phyloP scores from a whole-genome alignment of 2,797 vertebrate species.

The Acipenser ruthenus region DNA sequence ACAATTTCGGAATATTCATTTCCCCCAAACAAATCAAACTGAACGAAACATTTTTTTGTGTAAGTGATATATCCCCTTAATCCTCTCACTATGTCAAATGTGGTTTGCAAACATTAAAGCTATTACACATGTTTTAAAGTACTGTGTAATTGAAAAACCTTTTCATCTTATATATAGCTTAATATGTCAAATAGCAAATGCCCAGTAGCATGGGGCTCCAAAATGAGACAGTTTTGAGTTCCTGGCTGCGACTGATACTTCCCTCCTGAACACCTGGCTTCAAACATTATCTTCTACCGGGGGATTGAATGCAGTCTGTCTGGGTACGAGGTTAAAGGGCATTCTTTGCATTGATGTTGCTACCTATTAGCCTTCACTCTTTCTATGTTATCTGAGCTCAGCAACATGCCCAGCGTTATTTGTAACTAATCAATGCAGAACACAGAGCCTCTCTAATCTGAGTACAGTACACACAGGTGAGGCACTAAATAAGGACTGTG shows the following conservation, averaged over 20 bases:
- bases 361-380: background rate
- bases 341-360: background rate
- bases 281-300: background rate
- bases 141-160: too few relatives aligned
- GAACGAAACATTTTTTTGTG: too few relatives aligned
- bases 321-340: background rate
- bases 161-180: too few relatives aligned
- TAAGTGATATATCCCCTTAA: too few relatives aligned
- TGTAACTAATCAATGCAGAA: conserved; percentile 15
- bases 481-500: conserved; percentile 6
- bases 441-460: conserved; percentile 1
- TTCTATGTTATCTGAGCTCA: background rate
- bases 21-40: too few relatives aligned
- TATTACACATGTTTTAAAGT: too few relatives aligned
- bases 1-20: too few relatives aligned
- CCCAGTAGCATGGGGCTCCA: too few relatives aligned
- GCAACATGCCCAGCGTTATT: background rate
- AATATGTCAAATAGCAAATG: too few relatives aligned
- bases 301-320: background rate
- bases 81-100: too few relatives aligned
- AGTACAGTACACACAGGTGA: background rate
- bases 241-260: background rate
- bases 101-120: too few relatives aligned
- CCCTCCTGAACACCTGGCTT: background rate
- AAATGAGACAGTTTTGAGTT: background rate